Conservation (phyloP, 1,140 invertebrate species). For the Stegodyphus dumicola region DNA sequence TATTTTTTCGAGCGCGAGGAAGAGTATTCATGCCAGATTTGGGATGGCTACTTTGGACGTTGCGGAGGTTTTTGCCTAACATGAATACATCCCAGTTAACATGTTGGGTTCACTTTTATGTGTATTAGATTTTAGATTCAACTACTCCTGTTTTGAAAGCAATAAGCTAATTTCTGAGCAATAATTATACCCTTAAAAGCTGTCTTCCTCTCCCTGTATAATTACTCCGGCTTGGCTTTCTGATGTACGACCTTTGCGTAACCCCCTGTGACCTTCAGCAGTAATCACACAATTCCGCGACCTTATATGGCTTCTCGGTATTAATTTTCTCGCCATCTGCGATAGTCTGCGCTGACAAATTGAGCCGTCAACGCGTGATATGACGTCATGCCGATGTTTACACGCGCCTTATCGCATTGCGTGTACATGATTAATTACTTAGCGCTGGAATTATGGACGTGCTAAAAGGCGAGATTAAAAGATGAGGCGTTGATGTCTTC, state of each 20-base stretch:
- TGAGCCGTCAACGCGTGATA: conserved; percentile 48
- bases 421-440: conserved; percentile 53
- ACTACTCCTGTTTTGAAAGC: no score
- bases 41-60: no score
- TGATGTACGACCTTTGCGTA: conserved; percentile 38
- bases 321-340: conserved; percentile 38
- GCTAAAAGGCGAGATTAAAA: conserved; percentile 48
- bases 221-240: conserved; percentile 14
- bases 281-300: conserved; percentile 35
- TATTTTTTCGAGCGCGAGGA: no score
- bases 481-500: conserved; percentile 21
- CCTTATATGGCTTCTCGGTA: conserved; percentile 27
- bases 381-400: conserved; percentile 44
- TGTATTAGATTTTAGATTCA: no score
- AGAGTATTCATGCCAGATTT: no score
- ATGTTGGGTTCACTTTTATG: no score
- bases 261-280: conserved; percentile 28
- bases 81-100: no score
- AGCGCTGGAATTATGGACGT: conserved; percentile 45
- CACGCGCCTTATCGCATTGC: conserved; percentile 9
- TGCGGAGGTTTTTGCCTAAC: no score
- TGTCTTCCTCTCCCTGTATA: conserved; percentile 10
- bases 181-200: conserved; percentile 17
- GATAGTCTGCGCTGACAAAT: conserved; percentile 46
- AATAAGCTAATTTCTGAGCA: conserved; percentile 35